Evolutionary conservation across 2,888 invertebrate genomes (phyloP).

Genomic region (Ptychoptera albimana): DNA sequence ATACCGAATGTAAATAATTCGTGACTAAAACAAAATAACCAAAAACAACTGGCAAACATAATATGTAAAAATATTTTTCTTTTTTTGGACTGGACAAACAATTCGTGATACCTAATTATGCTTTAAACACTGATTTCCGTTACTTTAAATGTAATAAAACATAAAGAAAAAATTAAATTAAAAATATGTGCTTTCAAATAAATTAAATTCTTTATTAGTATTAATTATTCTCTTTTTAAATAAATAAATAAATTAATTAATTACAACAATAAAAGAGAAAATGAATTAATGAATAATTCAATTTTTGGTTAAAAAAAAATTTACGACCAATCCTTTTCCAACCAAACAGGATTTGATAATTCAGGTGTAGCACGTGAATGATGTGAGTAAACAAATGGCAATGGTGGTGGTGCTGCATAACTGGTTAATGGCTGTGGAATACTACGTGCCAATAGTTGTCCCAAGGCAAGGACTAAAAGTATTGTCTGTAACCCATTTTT

Average conservation of each 20-base stretch:
- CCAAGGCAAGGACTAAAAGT: constrained; percentile 40
- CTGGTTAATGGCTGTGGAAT: constrained; percentile 31
- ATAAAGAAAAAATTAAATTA: background rate
- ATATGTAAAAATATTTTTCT: no score
- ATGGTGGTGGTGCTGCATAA: constrained; percentile 28
- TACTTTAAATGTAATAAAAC: background rate
- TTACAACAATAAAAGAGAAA: background rate
- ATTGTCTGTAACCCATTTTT: constrained; percentile 28
- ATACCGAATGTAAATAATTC: no score
- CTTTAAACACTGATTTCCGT: background rate
- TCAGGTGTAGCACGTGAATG: constrained; percentile 14
- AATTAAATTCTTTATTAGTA: background rate
- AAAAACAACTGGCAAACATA: no score
- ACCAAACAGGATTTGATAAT: constrained; percentile 27
- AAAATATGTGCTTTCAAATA: background rate
- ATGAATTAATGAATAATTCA: constrained; percentile 1
- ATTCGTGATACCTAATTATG: no score
- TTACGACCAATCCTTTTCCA: constrained; percentile 28
- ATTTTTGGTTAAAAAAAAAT: background rate
- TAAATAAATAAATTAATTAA: no score
- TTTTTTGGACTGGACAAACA: no score
- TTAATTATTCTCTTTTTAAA: no score
- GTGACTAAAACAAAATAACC: no score
- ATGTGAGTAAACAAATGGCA: constrained; percentile 31
- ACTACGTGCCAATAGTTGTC: constrained; percentile 32